Conservation (phyloP, 2,113 vertebrate species). For the Mirounga angustirostris region DNA sequence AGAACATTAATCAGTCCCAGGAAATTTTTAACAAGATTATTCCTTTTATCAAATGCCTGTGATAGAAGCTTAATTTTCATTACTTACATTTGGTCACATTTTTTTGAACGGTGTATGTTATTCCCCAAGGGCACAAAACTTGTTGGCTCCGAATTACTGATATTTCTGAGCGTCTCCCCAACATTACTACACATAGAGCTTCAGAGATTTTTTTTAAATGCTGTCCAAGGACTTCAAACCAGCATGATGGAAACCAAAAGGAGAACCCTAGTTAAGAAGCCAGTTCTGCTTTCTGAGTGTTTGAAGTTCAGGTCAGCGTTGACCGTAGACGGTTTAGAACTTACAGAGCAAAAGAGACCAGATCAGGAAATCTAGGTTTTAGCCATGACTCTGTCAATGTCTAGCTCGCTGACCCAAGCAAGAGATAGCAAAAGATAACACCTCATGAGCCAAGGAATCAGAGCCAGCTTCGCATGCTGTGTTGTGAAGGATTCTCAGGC, state of each 20-base stretch:
- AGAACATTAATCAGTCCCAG: not conserved
- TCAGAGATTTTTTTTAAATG: not conserved
- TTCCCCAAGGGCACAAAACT: not conserved
- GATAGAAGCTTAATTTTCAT: not conserved
- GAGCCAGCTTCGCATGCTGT: no score
- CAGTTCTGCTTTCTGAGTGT: no score
- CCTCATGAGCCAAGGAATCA: not conserved
- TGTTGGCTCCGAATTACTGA: not conserved
- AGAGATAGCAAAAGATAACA: not conserved
- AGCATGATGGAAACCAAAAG: not conserved
- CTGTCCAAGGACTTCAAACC: not conserved
- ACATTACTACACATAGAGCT: not conserved
- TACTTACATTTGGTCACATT: not conserved
- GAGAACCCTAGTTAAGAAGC: not conserved
- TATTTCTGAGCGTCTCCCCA: not conserved
- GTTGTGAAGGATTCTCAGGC: not conserved
- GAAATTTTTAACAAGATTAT: not conserved
- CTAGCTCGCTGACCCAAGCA: not conserved
- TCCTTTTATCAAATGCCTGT: not conserved
- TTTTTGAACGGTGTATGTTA: not conserved
- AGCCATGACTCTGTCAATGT: not conserved
- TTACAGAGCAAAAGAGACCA: not conserved
- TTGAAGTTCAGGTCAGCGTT: not conserved
- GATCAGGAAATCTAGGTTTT: not conserved
- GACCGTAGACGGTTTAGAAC: not conserved